Conservation (phyloP, 2,888 invertebrate species). For the Aleiodes alternator region DNA sequence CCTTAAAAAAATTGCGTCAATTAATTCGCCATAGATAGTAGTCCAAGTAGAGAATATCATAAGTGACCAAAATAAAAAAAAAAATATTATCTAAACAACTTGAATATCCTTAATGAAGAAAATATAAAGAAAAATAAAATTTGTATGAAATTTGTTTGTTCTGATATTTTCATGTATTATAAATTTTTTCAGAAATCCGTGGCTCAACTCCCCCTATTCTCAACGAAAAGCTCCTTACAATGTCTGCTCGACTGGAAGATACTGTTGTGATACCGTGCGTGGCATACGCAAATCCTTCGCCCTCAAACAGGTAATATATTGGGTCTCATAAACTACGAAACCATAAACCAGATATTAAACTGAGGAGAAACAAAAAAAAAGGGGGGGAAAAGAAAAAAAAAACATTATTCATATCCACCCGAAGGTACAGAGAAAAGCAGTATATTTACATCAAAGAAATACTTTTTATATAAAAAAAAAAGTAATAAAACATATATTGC, state of each 20-base stretch:
- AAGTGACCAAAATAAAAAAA: too few species aligned
- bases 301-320: slow-evolving; percentile 77
- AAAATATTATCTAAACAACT: too few species aligned
- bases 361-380: background rate
- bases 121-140: slow-evolving; percentile 6
- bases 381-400: background rate
- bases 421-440: background rate
- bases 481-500: too few species aligned
- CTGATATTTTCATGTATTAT: slow-evolving; percentile 11
- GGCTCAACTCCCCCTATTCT: slow-evolving; percentile 79
- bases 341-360: background rate
- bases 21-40: too few species aligned
- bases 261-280: slow-evolving; percentile 80
- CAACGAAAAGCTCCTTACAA: slow-evolving; percentile 77
- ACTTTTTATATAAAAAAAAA: too few species aligned
- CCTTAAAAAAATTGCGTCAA: too few species aligned
- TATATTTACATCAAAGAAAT: background rate
- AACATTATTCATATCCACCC: background rate
- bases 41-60: too few species aligned
- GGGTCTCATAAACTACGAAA: background rate
- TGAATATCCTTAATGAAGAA: too few species aligned
- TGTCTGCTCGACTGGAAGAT: slow-evolving; percentile 77
- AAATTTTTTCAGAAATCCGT: slow-evolving; percentile 75
- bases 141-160: background rate
- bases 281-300: slow-evolving; percentile 80